These are phyloP conservation scores for Tor tambroides DNA, from an alignment of 2,113 vertebrate species.

Conservation along the genomic window DNA sequence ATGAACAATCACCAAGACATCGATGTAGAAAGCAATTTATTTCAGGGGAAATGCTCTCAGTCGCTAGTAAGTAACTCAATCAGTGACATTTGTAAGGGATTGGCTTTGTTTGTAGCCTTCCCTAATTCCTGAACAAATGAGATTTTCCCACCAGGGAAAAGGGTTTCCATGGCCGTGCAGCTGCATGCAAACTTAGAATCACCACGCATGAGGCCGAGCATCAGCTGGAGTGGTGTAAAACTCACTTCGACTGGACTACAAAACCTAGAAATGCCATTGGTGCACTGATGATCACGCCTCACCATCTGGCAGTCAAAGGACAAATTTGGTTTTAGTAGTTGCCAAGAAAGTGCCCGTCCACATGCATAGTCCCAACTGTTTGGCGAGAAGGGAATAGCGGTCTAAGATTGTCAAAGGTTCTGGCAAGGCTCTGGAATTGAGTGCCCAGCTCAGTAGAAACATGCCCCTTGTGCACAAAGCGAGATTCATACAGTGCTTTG, in stretches of 20 bases:
- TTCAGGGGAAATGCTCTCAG: not conserved
- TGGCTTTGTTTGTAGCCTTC: not conserved
- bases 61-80: not conserved
- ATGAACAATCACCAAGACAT: not conserved
- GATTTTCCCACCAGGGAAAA: not conserved
- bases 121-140: not conserved
- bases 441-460: not conserved
- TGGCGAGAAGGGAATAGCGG: not conserved
- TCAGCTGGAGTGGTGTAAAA: not conserved
- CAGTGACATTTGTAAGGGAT: not conserved
- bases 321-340: not conserved
- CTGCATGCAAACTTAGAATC: not conserved
- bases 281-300: not conserved
- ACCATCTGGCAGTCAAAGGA: slow-evolving; percentile 3
- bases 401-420: not conserved
- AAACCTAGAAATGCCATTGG: not conserved
- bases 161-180: not conserved
- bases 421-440: not conserved
- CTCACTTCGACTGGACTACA: not conserved
- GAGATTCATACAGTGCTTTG: not conserved
- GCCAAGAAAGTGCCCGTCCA: not conserved
- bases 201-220: not conserved
- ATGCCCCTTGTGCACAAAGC: not conserved
- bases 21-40: not conserved
- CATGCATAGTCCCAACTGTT: not conserved